Base-by-base conservation (phyloP, 2,888 invertebrate species). In the Ophonus ardosiacus region DNA sequence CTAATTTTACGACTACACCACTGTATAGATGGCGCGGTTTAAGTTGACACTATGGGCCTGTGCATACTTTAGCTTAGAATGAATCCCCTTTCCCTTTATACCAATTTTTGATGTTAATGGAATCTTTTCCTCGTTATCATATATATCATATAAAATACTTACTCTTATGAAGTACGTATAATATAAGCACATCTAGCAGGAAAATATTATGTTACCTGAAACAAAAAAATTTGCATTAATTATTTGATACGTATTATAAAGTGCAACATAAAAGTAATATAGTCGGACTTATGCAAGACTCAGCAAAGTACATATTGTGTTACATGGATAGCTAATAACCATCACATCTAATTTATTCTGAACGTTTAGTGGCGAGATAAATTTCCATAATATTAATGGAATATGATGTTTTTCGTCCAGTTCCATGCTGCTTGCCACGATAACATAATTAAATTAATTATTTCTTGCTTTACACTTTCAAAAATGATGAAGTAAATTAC, bases 301-400 rank as follows among this genome's bases (percentile, higher is more conserved):
- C 31, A 74, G 17, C 71, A 40, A 68, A 74, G 40, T 51, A n/a
- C n/a, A n/a, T n/a, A 74, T 74, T 43, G 17, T 43, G 71, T 74
- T 74, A 43, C 71, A 78, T 8, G 15, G 21, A 76, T 21, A 78
- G 78, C 57, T 78, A 78, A 78, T 74, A 57, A 78, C 57, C 57
- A 78, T 78, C 57, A 78, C 56, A 51, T 74, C 74, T 74, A 74
- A 74, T 74, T 74, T 51, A 51, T 74, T 74, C 51, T 51, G 74
- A 74, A 21, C 51, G 10, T 21, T 56, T 43, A 17, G 51, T 51
- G 21, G 18, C 18, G n/a, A 43, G 51, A 74, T 51, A 74, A 51
- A 74, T 74, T 74, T 74, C 74, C 74, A 51, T 74, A 74, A 51
- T 74, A 51, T 74, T 74, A 74, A 74, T 74, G 74, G 51, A 74